Percentiles rank a stretch among this genome's conserved stretches.
These are phyloP conservation scores for Atrichornis clamosus DNA, from an alignment of 2,113 vertebrate species.

Conservation along the genomic window DNA sequence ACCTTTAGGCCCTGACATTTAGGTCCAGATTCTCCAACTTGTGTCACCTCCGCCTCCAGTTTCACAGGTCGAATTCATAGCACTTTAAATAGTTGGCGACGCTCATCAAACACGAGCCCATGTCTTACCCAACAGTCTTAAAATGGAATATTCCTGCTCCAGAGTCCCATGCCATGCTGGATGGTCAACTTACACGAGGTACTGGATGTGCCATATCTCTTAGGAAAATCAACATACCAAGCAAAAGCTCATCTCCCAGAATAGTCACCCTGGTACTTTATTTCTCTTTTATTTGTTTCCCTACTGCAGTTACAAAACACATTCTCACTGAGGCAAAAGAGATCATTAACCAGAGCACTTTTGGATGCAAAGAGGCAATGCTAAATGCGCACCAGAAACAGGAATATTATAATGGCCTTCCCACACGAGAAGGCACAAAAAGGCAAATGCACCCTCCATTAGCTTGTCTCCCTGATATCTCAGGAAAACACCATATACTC, in stretches of 20 bases:
- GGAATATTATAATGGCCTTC: background rate
- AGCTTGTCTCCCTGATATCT: background rate
- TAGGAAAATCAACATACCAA: conserved; percentile 14
- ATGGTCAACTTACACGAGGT: background rate
- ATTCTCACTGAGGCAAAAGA: conserved; percentile 9
- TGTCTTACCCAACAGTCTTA: background rate
- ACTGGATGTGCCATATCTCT: background rate
- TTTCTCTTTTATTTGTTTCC: conserved; percentile 36
- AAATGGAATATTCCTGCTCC: background rate
- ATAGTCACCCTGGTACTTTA: conserved; percentile 9
- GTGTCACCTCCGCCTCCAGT: conserved; percentile 45
- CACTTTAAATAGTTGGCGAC: conserved; percentile 17
- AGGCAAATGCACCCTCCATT: background rate
- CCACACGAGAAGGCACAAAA: background rate
- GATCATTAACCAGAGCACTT: background rate
- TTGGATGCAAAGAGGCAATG: background rate
- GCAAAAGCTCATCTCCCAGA: conserved; percentile 1
- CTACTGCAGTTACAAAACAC: conserved; percentile 1
- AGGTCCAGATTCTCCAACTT: conserved; percentile 31
- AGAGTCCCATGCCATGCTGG: background rate
- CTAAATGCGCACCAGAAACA: background rate
- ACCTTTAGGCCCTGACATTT: conserved; percentile 58
- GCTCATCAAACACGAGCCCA: background rate
- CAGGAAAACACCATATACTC: background rate
- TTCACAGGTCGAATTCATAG: conserved; percentile 53